phyloP scores from a whole-genome alignment of 2,113 vertebrate genomes.

The Euleptes europaea region DNA sequence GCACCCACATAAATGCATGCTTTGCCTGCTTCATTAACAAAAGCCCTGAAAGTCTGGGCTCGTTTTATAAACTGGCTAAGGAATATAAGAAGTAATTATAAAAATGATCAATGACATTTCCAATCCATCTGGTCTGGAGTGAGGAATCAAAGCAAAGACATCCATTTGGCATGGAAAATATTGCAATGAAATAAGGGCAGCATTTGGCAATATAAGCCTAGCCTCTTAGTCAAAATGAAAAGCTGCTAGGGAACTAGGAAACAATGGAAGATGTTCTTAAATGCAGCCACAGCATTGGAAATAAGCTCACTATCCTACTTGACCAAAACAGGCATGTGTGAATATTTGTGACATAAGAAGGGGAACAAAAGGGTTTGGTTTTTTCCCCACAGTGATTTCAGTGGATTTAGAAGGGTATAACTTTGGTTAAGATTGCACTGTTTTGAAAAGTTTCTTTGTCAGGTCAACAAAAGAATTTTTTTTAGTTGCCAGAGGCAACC shows the following conservation, averaged over 20 bases:
- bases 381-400: too few species aligned
- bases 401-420: too few species aligned
- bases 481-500: too few species aligned
- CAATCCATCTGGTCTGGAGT: not conserved
- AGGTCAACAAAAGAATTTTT: too few species aligned
- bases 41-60: not conserved
- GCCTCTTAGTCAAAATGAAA: not conserved
- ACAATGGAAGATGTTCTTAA: not conserved
- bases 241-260: too few species aligned
- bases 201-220: not conserved
- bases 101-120: constrained; percentile 1
- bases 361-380: too few species aligned
- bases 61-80: not conserved
- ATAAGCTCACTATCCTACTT: not conserved
- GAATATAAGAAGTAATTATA: not conserved
- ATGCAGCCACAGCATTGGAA: not conserved
- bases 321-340: not conserved
- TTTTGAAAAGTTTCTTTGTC: too few species aligned
- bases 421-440: too few species aligned
- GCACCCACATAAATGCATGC: not conserved
- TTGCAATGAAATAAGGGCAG: not conserved
- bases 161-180: not conserved
- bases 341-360: too few species aligned
- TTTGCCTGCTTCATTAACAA: not conserved
- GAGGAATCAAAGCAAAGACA: not conserved